Base-by-base conservation (phyloP, 2,888 invertebrate species). In the Eupithecia subfuscata region DNA sequence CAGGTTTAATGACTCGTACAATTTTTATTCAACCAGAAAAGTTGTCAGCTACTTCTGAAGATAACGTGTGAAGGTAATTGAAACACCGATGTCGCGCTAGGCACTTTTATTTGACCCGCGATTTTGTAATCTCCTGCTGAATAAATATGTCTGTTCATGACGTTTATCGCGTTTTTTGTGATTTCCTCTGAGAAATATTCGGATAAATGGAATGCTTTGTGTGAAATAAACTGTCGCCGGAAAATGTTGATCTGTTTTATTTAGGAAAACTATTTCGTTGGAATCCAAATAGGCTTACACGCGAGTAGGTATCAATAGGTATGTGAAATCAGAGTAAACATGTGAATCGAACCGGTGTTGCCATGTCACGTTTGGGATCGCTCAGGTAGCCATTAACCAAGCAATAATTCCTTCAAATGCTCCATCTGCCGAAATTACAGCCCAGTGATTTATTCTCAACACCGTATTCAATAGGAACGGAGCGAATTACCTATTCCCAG, bases 391-490 rank as follows among this genome's bases (percentile, higher is more conserved):
- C 78, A 80, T 81, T 80, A 79, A 78, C 77, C 74, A 73, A 72
- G 76, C 75, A 72, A 81, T 78, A 79, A 80, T 79, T 79, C 80
- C 81, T 81, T 80, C 77, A 81, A 82, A 83, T 81, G 83, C 76
- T 78, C 80, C 82, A 83, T 83, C 80, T 83, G 84, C 80, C 79
- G 81, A 84, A 84, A 84, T 86, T 86, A 84, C 83, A 82, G 81
- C 83, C 82, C 68, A 78, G 88, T 88, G 87, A 90, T 89, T 89
- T 89, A 89, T 88, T 86, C 80, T 78, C 80, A 85, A 86, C 85
- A 84, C 88, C 85, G 85, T 87, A 90, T 87, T 90, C 89, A 91
- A 90, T 91, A 90, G 88, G 86, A 87, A 87, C 84, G 85, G 85
- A 84, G 84, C 83, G 87, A 89, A 91, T 90, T 89, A 89, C 91